phyloP scores from a whole-genome alignment of 2,113 vertebrate genomes.

The Scomber colias region DNA sequence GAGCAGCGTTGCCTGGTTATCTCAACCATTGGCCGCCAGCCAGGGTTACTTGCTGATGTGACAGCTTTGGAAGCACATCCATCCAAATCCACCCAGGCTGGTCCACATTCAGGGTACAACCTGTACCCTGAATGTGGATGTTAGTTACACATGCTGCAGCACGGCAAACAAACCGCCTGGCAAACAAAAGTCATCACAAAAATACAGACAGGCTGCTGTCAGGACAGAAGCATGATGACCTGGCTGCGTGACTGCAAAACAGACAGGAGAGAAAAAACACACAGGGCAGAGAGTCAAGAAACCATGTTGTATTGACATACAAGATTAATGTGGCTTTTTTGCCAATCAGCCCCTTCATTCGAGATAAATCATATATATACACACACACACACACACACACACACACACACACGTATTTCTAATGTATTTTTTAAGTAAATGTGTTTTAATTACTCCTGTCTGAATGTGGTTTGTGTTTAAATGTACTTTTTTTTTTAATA shows the following conservation, averaged over 20 bases:
- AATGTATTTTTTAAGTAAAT: too few species aligned
- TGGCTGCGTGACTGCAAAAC: background rate
- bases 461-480: too few species aligned
- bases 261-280: conserved; percentile 5
- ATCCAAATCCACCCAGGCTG: conserved; percentile 14
- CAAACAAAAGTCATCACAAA: conserved; percentile 31
- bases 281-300: conserved; percentile 18
- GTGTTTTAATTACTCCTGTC: too few species aligned
- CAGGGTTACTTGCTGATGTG: conserved; percentile 42
- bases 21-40: conserved; percentile 30
- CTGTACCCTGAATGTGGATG: conserved; percentile 22
- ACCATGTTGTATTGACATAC: conserved; percentile 48
- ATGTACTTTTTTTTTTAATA: too few species aligned
- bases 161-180: conserved; percentile 33
- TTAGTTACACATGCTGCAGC: conserved; percentile 1
- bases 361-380: fast-evolving
- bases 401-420: too few species aligned
- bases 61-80: conserved; percentile 46
- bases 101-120: conserved; percentile 23
- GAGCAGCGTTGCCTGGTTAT: conserved; percentile 4
- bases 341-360: too few species aligned
- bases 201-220: background rate
- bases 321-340: background rate
- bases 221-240: background rate
- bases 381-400: too few species aligned